Evolutionary conservation across 1,140 invertebrate species (phyloP), one percentile per base, ranked within the genome.

Genomic region (Myzus persicae): DNA sequence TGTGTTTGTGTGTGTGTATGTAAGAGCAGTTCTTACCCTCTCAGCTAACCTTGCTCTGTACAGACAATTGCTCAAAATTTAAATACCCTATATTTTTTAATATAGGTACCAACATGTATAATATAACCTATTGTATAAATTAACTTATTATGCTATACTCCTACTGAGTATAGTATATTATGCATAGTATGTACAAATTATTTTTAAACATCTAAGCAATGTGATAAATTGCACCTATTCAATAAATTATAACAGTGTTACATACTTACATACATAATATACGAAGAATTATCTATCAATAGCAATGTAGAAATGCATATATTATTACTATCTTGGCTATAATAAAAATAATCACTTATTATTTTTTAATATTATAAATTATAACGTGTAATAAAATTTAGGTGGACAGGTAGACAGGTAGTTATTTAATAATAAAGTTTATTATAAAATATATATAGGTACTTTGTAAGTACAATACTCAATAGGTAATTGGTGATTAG

Each of bases 311-410:
- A 76, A 76, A 76, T 76, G 18, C 14, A n/a, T 76, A n/a, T 14
- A n/a, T 67, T 67, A n/a, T 67, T 67, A 31, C 11, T n/a, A n/a
- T 76, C 59, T n/a, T 76, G 14, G 14, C 14, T 76, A 20, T 76
- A 76, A n/a, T 76, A 76, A n/a, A 76, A 76, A 76, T 76, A n/a
- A 36, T n/a, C 59, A 76, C n/a, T 76, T n/a, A 76, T n/a, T 76
- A 18, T 76, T 31, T 67, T 76, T 76, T 76, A n/a, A n/a, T 76
- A 76, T n/a, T n/a, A 76, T 76, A 67, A 54, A 1, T 54, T 67
- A 11, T 67, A 76, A 76, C 31, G n/a, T n/a, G 20, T 76, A 20
- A 76, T 76, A 1, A 76, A n/a, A 76, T 20, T n/a, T 76, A 76
- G 59, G n/a, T 67, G 31, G 14, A 67, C 54, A 59, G 4, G 9